phyloP scores from a whole-genome alignment of 2,113 vertebrate species.

The Caretta caretta region DNA sequence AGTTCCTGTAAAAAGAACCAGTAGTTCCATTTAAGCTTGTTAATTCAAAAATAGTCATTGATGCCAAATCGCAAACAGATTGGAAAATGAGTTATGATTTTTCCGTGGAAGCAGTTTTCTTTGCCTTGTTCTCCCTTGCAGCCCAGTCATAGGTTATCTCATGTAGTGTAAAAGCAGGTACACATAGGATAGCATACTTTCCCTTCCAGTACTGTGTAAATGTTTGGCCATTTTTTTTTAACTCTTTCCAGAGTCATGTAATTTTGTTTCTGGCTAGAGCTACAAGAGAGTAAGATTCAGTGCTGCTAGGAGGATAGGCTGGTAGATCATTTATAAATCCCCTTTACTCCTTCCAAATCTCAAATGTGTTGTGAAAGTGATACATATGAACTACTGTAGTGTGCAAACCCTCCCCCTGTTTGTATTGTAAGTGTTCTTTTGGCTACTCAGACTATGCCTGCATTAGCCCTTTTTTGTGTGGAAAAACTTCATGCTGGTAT shows the following conservation, averaged over 20 bases:
- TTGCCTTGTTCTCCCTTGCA: not conserved
- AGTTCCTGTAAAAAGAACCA: not conserved
- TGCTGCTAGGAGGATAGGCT: rapidly evolving
- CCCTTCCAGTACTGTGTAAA: not conserved
- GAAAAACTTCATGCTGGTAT: not conserved
- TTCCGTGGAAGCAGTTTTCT: not conserved
- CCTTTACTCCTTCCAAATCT: not conserved
- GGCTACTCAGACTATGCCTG: not conserved
- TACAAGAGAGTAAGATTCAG: not conserved
- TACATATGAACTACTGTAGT: rapidly evolving
- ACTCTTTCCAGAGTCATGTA: not conserved
- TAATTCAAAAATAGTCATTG: not conserved
- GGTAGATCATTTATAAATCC: rapidly evolving
- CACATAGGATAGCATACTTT: not conserved
- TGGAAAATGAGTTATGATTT: not conserved
- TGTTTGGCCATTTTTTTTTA: not conserved
- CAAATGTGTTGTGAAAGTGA: not conserved
- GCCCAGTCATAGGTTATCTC: not conserved
- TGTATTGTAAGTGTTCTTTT: not conserved
- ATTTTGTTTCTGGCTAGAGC: not conserved
- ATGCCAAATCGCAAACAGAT: not conserved
- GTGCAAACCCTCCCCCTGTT: rapidly evolving
- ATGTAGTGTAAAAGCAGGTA: not conserved
- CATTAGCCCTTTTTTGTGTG: rapidly evolving
- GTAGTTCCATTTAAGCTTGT: not conserved